Evolutionary conservation across 2,888 invertebrate genomes (phyloP), one percentile per base, ranked within the genome.

Genomic region (Diarsia dahlii): DNA sequence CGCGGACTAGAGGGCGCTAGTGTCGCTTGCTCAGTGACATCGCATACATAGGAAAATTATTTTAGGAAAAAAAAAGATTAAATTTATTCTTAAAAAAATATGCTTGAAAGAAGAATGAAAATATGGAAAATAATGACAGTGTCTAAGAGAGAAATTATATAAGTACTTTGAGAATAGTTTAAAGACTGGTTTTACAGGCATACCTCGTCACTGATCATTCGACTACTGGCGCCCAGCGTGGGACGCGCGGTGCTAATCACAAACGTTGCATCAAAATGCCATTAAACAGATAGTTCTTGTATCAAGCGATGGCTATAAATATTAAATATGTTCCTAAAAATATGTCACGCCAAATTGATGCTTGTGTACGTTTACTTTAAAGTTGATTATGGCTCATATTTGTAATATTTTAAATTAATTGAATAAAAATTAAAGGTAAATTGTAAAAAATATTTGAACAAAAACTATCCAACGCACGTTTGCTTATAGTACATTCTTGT

Each of bases 1-100:
- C 90, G 93, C 91, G 91, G 95, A 94, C 95, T 95, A 95, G 95
- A 91, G 91, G 91, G 90, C 92, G 91, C 89, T 77, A 82, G 76
- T 62, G 54, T 74, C 86, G 83, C 48, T 73, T 71, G 76, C 70
- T 52, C 71, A 72, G 72, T 72, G 50, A 74, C 79, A 63, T 58
- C n/a, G 12, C 3, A 46, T 60, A 20, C 63, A 8, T 18, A 9
- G 13, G 1, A 45, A 50, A 52, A 23, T n/a, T 12, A 23, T 45
- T 12, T 6, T 13, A 56, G 56, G 23, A 56, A 56, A 54, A 54
- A 10, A 10, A 1, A 4, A 54, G 50, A 50, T 50, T n/a, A n/a
- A 23, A 39, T 5, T 39, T 2, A 4, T 23, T 56, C n/a, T 45
- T 45, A 3, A 39, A 64, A n/a, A 18, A 54, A 18, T 45, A 18